Evolutionary conservation across 2,888 invertebrate species (phyloP).

Genomic region (Phyllotreta striolata): DNA sequence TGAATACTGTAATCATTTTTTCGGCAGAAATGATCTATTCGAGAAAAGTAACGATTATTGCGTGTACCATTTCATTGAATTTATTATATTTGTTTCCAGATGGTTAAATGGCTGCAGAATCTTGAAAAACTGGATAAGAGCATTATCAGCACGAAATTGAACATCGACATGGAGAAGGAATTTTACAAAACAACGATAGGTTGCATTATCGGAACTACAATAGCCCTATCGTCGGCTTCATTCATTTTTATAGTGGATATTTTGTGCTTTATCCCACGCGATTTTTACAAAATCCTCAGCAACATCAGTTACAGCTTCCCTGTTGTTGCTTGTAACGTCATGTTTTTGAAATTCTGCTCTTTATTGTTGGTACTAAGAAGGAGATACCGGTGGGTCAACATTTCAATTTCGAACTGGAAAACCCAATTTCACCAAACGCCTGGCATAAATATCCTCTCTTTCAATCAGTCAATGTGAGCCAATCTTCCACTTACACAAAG

Average conservation of each 20-base stretch:
- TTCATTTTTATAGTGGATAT: conserved; percentile 25
- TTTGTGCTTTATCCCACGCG: conserved; percentile 17
- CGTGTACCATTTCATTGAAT: background rate
- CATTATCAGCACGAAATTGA: conserved; percentile 4
- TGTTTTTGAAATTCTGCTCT: conserved; percentile 12
- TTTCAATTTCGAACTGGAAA: conserved; percentile 6
- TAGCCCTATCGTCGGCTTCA: conserved; percentile 1
- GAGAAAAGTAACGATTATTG: conserved; percentile 15
- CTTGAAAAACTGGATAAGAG: conserved; percentile 18
- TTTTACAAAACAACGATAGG: conserved; percentile 4
- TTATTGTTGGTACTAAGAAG: conserved; percentile 16
- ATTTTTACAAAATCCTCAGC: background rate
- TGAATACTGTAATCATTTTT: conserved; percentile 12
- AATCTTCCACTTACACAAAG: background rate
- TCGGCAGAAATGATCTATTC: conserved; percentile 7
- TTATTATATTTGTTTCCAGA: conserved; percentile 6
- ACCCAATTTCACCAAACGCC: background rate
- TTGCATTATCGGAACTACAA: background rate
- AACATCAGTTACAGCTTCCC: conserved; percentile 22
- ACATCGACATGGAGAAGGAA: conserved; percentile 9
- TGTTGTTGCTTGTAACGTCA: conserved; percentile 17
- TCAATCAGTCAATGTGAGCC: conserved; percentile 5
- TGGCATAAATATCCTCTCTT: too few species aligned
- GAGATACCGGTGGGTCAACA: conserved; percentile 23
- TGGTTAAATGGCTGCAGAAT: conserved; percentile 15